Base-by-base conservation (phyloP, 2,888 invertebrate species). In the Taphrorychus bicolor region DNA sequence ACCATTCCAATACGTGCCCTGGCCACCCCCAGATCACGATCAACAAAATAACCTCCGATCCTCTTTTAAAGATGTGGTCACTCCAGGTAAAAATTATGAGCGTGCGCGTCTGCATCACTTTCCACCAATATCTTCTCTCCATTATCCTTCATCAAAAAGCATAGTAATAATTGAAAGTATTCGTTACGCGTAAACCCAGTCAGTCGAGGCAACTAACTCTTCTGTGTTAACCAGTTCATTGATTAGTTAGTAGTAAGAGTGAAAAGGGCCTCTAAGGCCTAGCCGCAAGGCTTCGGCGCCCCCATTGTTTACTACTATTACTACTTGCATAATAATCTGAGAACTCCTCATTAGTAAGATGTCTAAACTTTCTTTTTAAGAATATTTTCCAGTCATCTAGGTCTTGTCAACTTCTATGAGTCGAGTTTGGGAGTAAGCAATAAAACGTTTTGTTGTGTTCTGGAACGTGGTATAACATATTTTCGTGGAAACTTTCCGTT, bases 41-140 rank as follows among this genome's bases (percentile, higher is more conserved):
- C 71, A 74, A 66, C 74, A 73, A 72, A 74, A 72, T 64, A 70
- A 69, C 18, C 73, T 72, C 57, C 73, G 74, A 71, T 72, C 78
- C 67, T 73, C 75, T 54, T 80, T 77, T 75, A 77, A 77, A 78
- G 79, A 80, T 74, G 79, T 79, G 73, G 78, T 79, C 58, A 74
- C 73, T 68, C 78, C 81, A 81, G 81, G 81, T 80, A 79, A 76
- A 69, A 60, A 17, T 11, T 69, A 40, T 52, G 69, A 72, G 74
- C 73, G 70, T 76, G 76, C 73, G 75, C 74, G 70, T 62, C 48
- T 73, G 75, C 32, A 54, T 59, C 66, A 45, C 60, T 60, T 58
- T 60, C 69, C 72, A 69, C 68, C 59, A 56, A 45, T 32, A 58
- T 49, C 14, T 62, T 23, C 42, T 62, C 4, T 41, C 19, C 18